These are phyloP conservation scores for Fragum whitleyi DNA, from an alignment of 2,888 invertebrate species.

Conservation along the genomic window DNA sequence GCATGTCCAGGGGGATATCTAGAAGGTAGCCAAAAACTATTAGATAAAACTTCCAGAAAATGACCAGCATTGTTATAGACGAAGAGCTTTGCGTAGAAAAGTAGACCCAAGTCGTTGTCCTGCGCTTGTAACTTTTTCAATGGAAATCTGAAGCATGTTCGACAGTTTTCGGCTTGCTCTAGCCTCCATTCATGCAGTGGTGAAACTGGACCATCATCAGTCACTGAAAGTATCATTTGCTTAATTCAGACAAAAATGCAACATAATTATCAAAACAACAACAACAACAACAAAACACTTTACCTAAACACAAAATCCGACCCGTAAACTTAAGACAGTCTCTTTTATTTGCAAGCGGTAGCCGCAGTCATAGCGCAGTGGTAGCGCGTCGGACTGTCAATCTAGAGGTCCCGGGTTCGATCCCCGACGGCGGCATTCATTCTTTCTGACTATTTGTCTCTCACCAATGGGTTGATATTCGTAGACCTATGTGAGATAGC, in stretches of 20 bases:
- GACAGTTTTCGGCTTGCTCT: background rate
- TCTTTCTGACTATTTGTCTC: no score
- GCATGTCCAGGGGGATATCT: slow-evolving; percentile 56
- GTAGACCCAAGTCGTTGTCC: slow-evolving; percentile 30
- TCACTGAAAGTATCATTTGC: slow-evolving; percentile 3
- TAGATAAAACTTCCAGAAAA: slow-evolving; percentile 26
- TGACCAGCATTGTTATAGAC: slow-evolving; percentile 57
- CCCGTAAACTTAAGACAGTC: no score
- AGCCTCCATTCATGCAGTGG: slow-evolving; percentile 28
- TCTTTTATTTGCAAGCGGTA: no score
- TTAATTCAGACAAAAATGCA: no score
- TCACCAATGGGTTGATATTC: no score
- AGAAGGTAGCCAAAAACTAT: slow-evolving; percentile 50
- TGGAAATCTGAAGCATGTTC: slow-evolving; percentile 34
- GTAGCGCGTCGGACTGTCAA: no score
- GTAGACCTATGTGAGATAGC: no score
- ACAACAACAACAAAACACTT: background rate
- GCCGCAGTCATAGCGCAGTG: no score
- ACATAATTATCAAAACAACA: background rate
- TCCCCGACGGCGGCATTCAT: no score
- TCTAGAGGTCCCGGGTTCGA: no score
- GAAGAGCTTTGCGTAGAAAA: slow-evolving; percentile 35
- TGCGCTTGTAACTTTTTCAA: slow-evolving; percentile 27
- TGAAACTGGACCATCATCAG: background rate
- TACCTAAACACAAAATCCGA: no score